Conservation (phyloP, 2,888 invertebrate species). For the Nomada fucata region DNA sequence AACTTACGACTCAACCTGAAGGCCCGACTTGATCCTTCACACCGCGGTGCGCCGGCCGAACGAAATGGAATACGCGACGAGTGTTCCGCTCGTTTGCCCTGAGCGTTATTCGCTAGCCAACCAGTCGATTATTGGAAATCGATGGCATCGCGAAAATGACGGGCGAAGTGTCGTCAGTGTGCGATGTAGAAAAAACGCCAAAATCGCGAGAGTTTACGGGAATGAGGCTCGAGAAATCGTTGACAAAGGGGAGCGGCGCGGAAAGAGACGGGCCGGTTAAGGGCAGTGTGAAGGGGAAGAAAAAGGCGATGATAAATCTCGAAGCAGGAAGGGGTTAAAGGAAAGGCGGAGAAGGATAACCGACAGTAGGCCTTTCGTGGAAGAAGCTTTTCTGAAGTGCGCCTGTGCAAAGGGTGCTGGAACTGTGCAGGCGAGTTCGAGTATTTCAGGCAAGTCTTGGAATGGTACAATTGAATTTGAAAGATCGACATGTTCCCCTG, state of each 20-base stretch:
- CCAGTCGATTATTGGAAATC: slow-evolving; percentile 73
- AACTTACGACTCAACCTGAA: slow-evolving; percentile 22
- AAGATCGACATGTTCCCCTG: background rate
- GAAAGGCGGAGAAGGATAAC: slow-evolving; percentile 1
- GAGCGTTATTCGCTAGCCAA: slow-evolving; percentile 32
- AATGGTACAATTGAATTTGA: slow-evolving; percentile 1
- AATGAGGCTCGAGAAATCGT: slow-evolving; percentile 17
- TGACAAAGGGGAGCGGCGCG: background rate
- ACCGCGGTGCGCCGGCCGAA: slow-evolving; percentile 45
- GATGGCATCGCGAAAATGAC: slow-evolving; percentile 72
- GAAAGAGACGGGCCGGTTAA: background rate
- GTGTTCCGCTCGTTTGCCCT: slow-evolving; percentile 67
- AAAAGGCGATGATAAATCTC: background rate
- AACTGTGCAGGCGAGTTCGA: background rate
- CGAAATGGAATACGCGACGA: slow-evolving; percentile 77
- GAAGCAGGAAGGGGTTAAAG: background rate
- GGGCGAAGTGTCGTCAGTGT: slow-evolving; percentile 62
- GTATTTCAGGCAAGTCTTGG: background rate
- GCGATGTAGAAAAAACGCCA: slow-evolving; percentile 45
- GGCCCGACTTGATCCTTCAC: slow-evolving; percentile 68
- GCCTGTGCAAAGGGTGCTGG: background rate
- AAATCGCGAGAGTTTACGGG: slow-evolving; percentile 8
- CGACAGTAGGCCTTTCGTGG: slow-evolving; percentile 10
- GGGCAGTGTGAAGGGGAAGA: background rate
- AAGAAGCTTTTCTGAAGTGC: background rate